Evolutionary conservation across 1,140 invertebrate genomes (phyloP).

Genomic region (Macrobrachium rosenbergii): DNA sequence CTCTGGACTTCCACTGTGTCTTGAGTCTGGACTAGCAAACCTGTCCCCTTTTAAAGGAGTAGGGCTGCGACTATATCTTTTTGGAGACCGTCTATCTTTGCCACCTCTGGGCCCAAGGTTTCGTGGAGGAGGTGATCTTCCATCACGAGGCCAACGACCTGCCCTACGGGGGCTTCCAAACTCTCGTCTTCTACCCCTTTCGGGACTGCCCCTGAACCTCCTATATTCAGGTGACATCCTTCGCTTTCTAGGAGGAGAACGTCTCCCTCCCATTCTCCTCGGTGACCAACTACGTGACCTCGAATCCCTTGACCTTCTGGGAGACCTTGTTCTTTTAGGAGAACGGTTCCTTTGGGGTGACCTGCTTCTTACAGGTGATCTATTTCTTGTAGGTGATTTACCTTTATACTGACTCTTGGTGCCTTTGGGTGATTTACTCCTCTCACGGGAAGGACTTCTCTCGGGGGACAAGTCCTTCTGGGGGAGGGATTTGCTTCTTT

Average conservation of each 20-base stretch:
- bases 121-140: constrained; percentile 15
- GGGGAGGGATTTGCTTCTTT: constrained; percentile 18
- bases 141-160: background rate
- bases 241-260: constrained; percentile 35
- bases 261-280: constrained; percentile 8
- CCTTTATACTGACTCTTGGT: background rate
- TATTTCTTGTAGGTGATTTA: constrained; percentile 20
- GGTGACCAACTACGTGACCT: constrained; percentile 48
- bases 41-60: background rate
- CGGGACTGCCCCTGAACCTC: constrained; percentile 25
- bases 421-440: constrained; percentile 7
- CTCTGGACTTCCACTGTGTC: constrained; percentile 24
- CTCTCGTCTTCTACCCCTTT: constrained; percentile 21
- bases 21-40: constrained; percentile 20
- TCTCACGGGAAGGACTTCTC: background rate
- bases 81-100: constrained; percentile 31
- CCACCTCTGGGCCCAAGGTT: background rate
- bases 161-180: background rate
- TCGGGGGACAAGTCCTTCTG: constrained; percentile 6
- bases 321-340: constrained; percentile 36
- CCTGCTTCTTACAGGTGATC: background rate
- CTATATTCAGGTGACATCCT: constrained; percentile 35
- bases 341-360: background rate
- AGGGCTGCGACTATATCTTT: constrained; percentile 20
- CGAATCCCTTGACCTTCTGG: constrained; percentile 38